Conservation (phyloP, 2,797 vertebrate genomes). For the Podarcis siculus region DNA sequence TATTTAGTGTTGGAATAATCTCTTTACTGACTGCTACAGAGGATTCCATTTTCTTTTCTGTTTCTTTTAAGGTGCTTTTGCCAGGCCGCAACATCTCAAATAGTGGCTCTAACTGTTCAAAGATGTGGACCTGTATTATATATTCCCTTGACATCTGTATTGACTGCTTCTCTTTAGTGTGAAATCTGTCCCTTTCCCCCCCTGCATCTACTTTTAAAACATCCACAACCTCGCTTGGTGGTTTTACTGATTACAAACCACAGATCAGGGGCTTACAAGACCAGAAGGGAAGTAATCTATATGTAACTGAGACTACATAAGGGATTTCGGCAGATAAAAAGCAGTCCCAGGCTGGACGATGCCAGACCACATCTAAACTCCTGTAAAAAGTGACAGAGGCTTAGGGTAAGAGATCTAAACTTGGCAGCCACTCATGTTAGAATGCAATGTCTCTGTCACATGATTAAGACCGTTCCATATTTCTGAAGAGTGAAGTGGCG, state of each 20-base stretch:
- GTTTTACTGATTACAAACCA: not conserved
- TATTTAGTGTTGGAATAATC: slow-evolving; percentile 10
- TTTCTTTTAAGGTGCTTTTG: not conserved
- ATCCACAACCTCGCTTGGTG: not conserved
- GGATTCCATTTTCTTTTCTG: not conserved
- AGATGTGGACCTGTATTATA: not conserved
- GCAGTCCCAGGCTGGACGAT: not conserved
- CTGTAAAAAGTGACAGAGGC: not conserved
- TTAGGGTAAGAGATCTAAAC: not conserved
- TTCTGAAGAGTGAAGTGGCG: not conserved
- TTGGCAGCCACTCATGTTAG: not conserved
- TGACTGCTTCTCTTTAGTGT: not conserved
- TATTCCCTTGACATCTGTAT: too few relatives aligned
- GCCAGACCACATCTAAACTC: not conserved
- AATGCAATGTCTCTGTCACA: not conserved
- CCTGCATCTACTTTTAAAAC: too few relatives aligned
- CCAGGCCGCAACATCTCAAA: not conserved
- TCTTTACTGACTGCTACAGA: slow-evolving; percentile 22
- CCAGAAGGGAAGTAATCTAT: not conserved
- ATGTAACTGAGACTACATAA: not conserved
- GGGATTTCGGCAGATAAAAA: not conserved
- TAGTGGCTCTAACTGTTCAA: not conserved
- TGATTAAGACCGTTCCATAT: not conserved
- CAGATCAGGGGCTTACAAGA: not conserved
- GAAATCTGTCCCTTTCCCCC: too few relatives aligned